phyloP scores from a whole-genome alignment of 2,888 invertebrate species.

The Altica lythri region DNA sequence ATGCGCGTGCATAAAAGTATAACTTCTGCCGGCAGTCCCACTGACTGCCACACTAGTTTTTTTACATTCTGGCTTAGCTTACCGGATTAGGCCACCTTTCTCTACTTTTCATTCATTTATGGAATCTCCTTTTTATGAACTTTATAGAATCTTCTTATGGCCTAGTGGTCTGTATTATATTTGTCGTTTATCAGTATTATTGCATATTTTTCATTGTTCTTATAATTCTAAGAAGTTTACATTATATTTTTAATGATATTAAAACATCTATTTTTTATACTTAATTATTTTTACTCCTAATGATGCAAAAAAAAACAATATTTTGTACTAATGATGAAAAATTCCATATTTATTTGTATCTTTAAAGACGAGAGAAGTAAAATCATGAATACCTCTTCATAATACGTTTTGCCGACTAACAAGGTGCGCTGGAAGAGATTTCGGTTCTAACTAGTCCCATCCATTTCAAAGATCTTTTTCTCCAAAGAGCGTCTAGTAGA shows the following conservation, averaged over 20 bases:
- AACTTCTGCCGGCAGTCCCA: no score
- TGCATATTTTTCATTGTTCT: no score
- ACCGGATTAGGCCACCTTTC: no score
- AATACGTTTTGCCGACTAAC: constrained; percentile 22
- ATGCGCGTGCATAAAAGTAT: no score
- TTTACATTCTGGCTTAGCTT: no score
- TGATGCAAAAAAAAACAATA: background rate
- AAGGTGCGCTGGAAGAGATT: constrained; percentile 23
- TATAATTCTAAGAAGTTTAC: background rate
- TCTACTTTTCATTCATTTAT: no score
- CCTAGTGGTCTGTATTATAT: no score
- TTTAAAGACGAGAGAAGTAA: constrained; percentile 12
- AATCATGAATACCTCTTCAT: constrained; percentile 14
- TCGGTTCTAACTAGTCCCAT: constrained; percentile 21
- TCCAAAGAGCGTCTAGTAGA: constrained; percentile 10
- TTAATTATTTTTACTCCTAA: background rate
- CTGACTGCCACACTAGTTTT: no score
- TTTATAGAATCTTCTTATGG: no score
- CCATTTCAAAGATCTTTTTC: constrained; percentile 17
- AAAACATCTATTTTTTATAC: background rate
- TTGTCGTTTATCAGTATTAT: no score
- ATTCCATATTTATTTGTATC: background rate
- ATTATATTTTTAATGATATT: background rate
- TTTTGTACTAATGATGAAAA: constrained; percentile 18
- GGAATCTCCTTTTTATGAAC: no score